Base-by-base conservation (phyloP, 1,140 invertebrate species). In the Diabrotica undecimpunctata region DNA sequence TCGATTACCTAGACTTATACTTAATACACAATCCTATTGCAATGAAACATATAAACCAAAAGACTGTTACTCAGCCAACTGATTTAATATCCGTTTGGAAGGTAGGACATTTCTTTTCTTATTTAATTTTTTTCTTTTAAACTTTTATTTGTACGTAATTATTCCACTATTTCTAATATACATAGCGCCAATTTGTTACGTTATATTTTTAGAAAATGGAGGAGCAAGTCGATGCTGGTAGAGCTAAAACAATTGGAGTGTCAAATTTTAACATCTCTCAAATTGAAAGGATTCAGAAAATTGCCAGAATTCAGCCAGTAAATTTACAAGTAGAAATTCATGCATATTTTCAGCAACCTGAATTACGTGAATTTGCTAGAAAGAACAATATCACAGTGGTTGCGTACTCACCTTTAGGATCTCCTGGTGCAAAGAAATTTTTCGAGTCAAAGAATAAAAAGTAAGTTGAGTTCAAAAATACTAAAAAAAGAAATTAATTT, bases 1-100 rank as follows among this genome's bases (percentile, higher is more conserved):
- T 93, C 61, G 84, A 89, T 61, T 95, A 95, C 73, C 77, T 95
- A 1, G 93, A 95, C 74, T 81, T 95, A 62, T 95, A 93, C 76
- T 79, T 95, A 7, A 83, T 95, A 62, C 92, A 95, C 69, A 85
- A 86, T 39, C 92, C 94, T 0, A 88, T 91, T 75, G 84, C 83
- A 2, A 86, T 87, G 57, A 74, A 81, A 65, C 82, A 84, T 67
- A 70, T 84, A 36, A 72, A 68, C 72, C 35, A 74, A 65, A 68
- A 79, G 65, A 66, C 76, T 74, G 67, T 13, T 12, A 84, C 68
- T 35, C 60, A 58, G 10, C 73, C 82, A 61, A 35, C 88, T 8
- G 83, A 90, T 79, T 87, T 88, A 76, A 76, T 87, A 53, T 82
- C 79, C 36, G 83, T 86, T 57, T 93, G 90, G 90, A 88, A 87